phyloP scores from a whole-genome alignment of 2,888 invertebrate species.

The Elaeidobius kamerunicus region DNA sequence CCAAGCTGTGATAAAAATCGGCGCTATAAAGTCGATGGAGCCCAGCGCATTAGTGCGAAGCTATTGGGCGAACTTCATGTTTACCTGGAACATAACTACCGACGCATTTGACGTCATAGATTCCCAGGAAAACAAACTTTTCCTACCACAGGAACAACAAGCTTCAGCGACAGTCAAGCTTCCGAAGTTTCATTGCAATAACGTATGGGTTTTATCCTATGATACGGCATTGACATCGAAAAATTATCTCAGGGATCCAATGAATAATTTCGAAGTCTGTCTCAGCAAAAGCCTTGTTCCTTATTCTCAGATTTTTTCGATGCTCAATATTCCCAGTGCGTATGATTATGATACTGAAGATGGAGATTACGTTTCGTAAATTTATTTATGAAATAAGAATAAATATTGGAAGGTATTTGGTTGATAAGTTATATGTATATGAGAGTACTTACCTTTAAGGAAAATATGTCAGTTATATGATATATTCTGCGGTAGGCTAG shows the following conservation, averaged over 20 bases:
- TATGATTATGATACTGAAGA: constrained; percentile 11
- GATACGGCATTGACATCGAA: constrained; percentile 40
- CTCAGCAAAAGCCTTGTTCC: not conserved
- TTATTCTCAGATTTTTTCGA: not conserved
- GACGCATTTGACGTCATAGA: constrained; percentile 47
- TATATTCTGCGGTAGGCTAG: too few species aligned
- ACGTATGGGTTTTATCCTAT: constrained; percentile 45
- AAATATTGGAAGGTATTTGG: too few species aligned
- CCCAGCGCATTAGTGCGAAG: constrained; percentile 41
- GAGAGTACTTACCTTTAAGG: too few species aligned
- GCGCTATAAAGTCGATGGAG: constrained; percentile 42
- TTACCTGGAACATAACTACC: constrained; percentile 48
- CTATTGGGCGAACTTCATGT: constrained; percentile 45
- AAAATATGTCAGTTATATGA: too few species aligned
- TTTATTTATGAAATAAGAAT: too few species aligned
- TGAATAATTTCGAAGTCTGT: constrained; percentile 23
- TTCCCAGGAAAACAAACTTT: constrained; percentile 40
- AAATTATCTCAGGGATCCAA: constrained; percentile 43
- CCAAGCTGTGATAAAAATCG: constrained; percentile 49
- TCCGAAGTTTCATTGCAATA: constrained; percentile 35
- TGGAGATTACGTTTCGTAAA: not conserved
- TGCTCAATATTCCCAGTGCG: constrained; percentile 1
- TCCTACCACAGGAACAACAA: constrained; percentile 37
- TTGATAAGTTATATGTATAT: too few species aligned
- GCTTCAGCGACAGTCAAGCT: constrained; percentile 34